Conservation (phyloP, 1,140 invertebrate species). For the Daktulosphaira vitifoliae region DNA sequence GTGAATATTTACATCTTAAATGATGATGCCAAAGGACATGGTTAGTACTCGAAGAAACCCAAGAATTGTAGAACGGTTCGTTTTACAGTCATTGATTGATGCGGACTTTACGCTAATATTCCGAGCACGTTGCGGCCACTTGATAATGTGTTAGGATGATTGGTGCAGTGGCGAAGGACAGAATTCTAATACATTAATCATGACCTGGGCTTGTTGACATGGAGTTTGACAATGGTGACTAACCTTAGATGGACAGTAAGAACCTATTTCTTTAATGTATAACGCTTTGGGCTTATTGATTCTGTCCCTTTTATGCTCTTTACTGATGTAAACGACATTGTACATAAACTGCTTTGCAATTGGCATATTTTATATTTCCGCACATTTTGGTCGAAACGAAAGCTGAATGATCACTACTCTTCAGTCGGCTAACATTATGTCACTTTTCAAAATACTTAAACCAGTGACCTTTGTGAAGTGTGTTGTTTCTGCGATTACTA, state of each 20-base stretch:
- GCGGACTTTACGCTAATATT: conserved; percentile 17
- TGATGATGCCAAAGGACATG: too few relatives aligned
- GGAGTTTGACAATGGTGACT: conserved; percentile 19
- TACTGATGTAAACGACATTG: not conserved
- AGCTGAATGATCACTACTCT: too few relatives aligned
- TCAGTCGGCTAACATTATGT: too few relatives aligned
- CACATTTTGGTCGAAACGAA: too few relatives aligned
- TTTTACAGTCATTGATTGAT: conserved; percentile 19
- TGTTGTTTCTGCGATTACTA: too few relatives aligned
- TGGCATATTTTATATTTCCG: not conserved
- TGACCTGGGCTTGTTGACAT: conserved; percentile 30
- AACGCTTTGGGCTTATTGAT: conserved; percentile 20
- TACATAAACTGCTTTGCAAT: not conserved
- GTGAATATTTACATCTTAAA: too few relatives aligned
- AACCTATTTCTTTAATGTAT: conserved; percentile 15
- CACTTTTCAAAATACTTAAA: too few relatives aligned
- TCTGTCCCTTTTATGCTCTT: not conserved
- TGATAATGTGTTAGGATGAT: conserved; percentile 1
- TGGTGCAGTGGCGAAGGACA: too few relatives aligned
- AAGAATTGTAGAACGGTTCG: too few relatives aligned
- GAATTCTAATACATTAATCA: conserved; percentile 30
- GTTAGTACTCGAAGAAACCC: too few relatives aligned
- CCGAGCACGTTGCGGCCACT: conserved; percentile 28
- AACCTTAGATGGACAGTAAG: not conserved
- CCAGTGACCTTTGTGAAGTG: too few relatives aligned